A percentile compares a stretch with the other conserved stretches of the same genome.
Conservation (phyloP, 2,888 invertebrate species). For the Apoda limacodes region DNA sequence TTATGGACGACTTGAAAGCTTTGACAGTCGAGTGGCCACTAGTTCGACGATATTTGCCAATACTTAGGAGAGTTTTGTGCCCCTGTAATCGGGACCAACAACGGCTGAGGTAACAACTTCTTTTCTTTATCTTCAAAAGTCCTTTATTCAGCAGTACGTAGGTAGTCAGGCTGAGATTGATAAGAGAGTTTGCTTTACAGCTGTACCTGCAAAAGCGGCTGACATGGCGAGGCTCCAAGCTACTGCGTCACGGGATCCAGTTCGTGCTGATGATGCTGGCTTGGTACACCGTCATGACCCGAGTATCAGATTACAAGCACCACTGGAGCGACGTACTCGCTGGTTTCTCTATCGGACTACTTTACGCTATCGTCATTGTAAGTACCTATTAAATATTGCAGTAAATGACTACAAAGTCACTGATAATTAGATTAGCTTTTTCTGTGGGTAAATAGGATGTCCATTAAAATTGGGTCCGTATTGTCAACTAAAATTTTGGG, state of each 20-base stretch:
- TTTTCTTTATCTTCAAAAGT: not conserved
- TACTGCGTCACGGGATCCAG: slow-evolving; percentile 89
- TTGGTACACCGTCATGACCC: slow-evolving; percentile 88
- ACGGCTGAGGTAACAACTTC: too few relatives aligned
- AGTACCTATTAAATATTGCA: too few relatives aligned
- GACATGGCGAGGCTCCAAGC: slow-evolving; percentile 82
- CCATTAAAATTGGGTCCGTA: too few relatives aligned
- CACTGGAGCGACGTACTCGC: slow-evolving; percentile 97
- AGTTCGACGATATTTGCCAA: too few relatives aligned
- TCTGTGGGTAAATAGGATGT: too few relatives aligned
- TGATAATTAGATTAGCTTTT: too few relatives aligned
- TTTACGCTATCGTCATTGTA: slow-evolving; percentile 78
- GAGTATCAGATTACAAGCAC: slow-evolving; percentile 96
- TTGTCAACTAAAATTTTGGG: too few relatives aligned
- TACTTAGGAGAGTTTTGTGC: too few relatives aligned
- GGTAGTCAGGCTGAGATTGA: not conserved
- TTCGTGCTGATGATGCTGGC: slow-evolving; percentile 82
- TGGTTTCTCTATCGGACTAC: slow-evolving; percentile 79
- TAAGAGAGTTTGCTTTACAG: slow-evolving; percentile 52
- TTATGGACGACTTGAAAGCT: too few relatives aligned
- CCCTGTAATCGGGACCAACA: too few relatives aligned
- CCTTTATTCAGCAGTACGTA: not conserved
- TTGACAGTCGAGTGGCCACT: too few relatives aligned
- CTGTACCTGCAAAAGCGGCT: slow-evolving; percentile 90
- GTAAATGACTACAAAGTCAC: too few relatives aligned